phyloP scores from a whole-genome alignment of 2,113 vertebrate genomes.

The Zootoca vivipara region DNA sequence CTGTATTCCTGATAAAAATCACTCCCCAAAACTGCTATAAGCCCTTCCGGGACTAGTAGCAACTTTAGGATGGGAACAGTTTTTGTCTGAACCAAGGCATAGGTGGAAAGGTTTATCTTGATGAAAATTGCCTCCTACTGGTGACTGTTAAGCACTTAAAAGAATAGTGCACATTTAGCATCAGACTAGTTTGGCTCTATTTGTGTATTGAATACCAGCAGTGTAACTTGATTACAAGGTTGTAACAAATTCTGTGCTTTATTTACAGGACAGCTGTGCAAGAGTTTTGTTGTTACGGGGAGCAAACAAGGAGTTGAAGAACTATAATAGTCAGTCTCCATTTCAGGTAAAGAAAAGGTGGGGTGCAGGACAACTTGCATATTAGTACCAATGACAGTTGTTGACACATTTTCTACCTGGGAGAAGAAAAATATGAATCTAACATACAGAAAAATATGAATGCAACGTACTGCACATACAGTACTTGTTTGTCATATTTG shows the following conservation, averaged over 20 bases:
- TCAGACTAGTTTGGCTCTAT: no score
- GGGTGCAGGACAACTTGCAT: no score
- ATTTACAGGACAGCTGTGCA: conserved; percentile 89
- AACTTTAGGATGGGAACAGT: no score
- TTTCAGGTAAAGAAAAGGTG: conserved; percentile 84
- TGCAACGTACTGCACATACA: not conserved
- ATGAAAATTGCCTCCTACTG: no score
- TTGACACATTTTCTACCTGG: not conserved
- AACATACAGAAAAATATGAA: not conserved
- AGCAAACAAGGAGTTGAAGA: conserved; percentile 92
- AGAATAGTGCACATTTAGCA: no score
- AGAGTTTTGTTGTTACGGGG: conserved; percentile 91
- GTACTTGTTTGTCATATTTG: not conserved
- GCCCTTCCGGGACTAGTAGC: no score
- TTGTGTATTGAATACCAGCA: not conserved
- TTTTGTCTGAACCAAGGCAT: no score
- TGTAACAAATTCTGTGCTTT: not conserved
- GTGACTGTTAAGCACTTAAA: no score
- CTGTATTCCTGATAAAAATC: no score
- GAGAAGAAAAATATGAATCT: not conserved
- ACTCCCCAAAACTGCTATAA: no score
- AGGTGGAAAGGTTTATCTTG: no score
- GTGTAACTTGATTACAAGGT: not conserved
- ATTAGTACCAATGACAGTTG: not conserved
- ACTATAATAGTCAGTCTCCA: conserved; percentile 94